Percentiles rank a stretch among this genome's conserved stretches.
Evolutionary conservation across 2,888 invertebrate species (phyloP).

Genomic region (Phalangium opilio): DNA sequence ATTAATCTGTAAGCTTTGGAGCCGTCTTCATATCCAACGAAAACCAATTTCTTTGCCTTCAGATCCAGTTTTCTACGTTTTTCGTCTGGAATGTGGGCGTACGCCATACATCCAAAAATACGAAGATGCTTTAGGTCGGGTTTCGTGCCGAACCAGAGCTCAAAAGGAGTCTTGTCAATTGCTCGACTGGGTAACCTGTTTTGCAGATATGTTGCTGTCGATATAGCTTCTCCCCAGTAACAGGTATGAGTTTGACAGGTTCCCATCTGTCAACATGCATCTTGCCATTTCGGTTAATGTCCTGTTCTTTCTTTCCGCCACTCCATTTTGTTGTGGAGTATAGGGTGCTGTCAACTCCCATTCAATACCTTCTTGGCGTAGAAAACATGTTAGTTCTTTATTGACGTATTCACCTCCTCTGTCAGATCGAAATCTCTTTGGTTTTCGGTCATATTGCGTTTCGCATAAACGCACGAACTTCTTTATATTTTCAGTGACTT

Average conservation of each 20-base stretch:
- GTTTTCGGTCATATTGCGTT: too few species aligned
- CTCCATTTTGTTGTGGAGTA: too few species aligned
- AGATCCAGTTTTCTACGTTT: slow-evolving; percentile 7
- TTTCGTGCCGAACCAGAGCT: slow-evolving; percentile 10
- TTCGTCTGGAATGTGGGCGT: slow-evolving; percentile 8
- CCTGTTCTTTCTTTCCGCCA: too few species aligned
- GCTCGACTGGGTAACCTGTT: slow-evolving; percentile 13
- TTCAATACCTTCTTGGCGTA: slow-evolving; percentile 12
- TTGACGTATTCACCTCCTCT: too few species aligned
- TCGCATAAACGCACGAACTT: too few species aligned
- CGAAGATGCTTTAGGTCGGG: slow-evolving; percentile 14
- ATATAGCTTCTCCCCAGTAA: slow-evolving; percentile 20
- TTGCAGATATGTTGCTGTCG: slow-evolving; percentile 17
- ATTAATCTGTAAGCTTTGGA: slow-evolving; percentile 8
- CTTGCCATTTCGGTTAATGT: slow-evolving; percentile 16
- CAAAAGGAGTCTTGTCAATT: slow-evolving; percentile 15
- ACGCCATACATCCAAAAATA: slow-evolving; percentile 17
- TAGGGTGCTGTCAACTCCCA: slow-evolving; percentile 14
- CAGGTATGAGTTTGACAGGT: slow-evolving; percentile 9
- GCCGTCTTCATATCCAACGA: slow-evolving; percentile 17
- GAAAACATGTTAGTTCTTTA: too few species aligned
- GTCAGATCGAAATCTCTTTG: too few species aligned
- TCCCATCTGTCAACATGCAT: slow-evolving; percentile 12
- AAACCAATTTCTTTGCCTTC: slow-evolving; percentile 5
- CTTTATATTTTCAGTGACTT: too few species aligned